These are phyloP conservation scores for Drosophila simulans DNA, from an alignment of 1,140 invertebrate species.

Conservation along the genomic window DNA sequence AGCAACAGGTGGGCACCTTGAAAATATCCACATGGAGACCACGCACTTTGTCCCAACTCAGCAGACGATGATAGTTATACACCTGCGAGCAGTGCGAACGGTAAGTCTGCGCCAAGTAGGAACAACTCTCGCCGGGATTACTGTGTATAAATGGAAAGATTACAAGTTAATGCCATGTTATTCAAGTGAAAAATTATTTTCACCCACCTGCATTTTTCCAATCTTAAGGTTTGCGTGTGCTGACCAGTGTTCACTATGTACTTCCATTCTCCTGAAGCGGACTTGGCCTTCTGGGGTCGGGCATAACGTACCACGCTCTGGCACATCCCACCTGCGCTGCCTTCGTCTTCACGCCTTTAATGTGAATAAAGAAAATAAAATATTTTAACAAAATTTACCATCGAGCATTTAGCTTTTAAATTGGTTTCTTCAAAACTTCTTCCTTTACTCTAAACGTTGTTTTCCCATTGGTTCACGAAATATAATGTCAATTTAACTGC, in stretches of 20 bases:
- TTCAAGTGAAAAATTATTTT: neutral
- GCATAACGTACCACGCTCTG: conserved; percentile 94
- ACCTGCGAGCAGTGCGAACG: conserved; percentile 93
- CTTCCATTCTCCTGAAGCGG: conserved; percentile 93
- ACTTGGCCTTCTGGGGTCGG: conserved; percentile 91
- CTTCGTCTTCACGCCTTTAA: conserved; percentile 86
- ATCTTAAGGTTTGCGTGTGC: conserved; percentile 92
- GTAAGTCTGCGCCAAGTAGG: conserved; percentile 92
- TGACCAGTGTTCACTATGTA: conserved; percentile 94
- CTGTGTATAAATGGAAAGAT: conserved; percentile 84
- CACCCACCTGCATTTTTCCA: conserved; percentile 93
- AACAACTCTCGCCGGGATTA: conserved; percentile 90
- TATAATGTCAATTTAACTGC: no score
- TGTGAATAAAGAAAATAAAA: neutral
- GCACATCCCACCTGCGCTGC: conserved; percentile 88
- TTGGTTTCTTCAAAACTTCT: no score
- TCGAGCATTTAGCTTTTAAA: no score
- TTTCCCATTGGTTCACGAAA: no score
- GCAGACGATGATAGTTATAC: conserved; percentile 93
- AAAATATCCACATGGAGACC: conserved; percentile 95
- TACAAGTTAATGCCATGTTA: neutral
- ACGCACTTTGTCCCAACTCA: conserved; percentile 92
- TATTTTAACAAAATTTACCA: neutral
- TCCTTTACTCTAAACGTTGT: no score
- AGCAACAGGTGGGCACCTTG: conserved; percentile 94